Base-by-base conservation (phyloP, 2,888 invertebrate species). In the Sclerodermus sp. region DNA sequence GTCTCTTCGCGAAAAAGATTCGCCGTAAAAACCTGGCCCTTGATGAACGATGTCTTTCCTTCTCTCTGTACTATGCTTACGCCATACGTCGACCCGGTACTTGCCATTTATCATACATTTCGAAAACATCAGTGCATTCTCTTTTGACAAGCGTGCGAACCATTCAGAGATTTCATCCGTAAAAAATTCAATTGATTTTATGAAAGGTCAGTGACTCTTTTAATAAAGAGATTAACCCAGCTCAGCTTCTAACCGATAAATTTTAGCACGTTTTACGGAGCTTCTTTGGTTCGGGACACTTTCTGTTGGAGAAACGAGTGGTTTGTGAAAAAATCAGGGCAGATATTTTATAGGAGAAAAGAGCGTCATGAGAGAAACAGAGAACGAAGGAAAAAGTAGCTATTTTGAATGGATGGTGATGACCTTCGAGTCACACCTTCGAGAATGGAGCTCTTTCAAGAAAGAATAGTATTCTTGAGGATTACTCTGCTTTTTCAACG, bases 11-110 rank as follows among this genome's bases (percentile, higher is more conserved):
- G 42, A 42, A 29, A 30, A 23, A 23, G 30, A 14, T n/a, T 42
- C 14, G 10, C 13, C 30, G n/a, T 42, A 42, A 43, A 43, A 34
- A 32, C 16, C n/a, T 10, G 43, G 34, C 31, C 43, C 32, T 43
- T 32, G 43, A 10, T 16, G 43, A 43, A 14, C 32, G 43, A 16
- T 32, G 34, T 23, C n/a, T n/a, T n/a, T n/a, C n/a, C n/a, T n/a
- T n/a, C n/a, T n/a, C n/a, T n/a, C 14, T 15, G 32, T 43, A 43
- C 34, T 43, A 43, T 31, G 34, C 43, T 32, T 30, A 15, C 36
- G 18, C 12, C 45, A 14, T 18, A 45, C 29, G 29, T 37, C 13
- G 45, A 23, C 45, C 23, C 45, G 37, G 10, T 39, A n/a, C 40
- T 39, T 14, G 8, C 40, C 16, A 16, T 38, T 38, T 38, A 38